A percentile compares a stretch with the other conserved stretches of the same genome.
Conservation (phyloP, 2,113 vertebrate species). For the Lagenorhynchus albirostris region DNA sequence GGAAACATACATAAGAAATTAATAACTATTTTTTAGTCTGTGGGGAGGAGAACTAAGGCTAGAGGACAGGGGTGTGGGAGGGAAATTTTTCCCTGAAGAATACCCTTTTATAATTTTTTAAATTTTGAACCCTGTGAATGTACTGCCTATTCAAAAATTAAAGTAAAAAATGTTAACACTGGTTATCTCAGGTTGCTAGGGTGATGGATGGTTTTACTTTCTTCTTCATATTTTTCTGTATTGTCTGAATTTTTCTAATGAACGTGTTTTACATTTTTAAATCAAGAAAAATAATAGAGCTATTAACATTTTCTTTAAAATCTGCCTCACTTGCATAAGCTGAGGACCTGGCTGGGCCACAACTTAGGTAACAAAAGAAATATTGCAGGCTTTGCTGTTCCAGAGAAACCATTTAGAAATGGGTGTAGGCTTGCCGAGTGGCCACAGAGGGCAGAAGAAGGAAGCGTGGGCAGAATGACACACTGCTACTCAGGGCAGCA, state of each 20-base stretch:
- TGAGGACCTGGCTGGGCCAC: not conserved
- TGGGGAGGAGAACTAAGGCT: not conserved
- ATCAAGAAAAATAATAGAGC: constrained; percentile 58
- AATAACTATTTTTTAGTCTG: constrained; percentile 17
- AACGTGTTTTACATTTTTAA: constrained; percentile 49
- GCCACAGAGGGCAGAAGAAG: not conserved
- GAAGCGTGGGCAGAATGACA: rapidly evolving
- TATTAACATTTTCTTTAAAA: constrained; percentile 45
- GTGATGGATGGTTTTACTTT: constrained; percentile 33
- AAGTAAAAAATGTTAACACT: constrained; percentile 51
- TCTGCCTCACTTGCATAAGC: not conserved
- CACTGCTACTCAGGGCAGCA: not conserved
- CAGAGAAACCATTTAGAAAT: not conserved
- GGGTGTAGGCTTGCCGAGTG: not conserved
- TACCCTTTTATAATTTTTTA: constrained; percentile 37
- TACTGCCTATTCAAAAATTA: constrained; percentile 67
- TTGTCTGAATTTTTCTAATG: constrained; percentile 51
- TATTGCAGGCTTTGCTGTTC: not conserved
- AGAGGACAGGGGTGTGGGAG: constrained; percentile 8
- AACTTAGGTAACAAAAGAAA: not conserved
- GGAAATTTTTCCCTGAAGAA: constrained; percentile 45
- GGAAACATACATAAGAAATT: constrained; percentile 26
- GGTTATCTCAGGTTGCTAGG: constrained; percentile 47
- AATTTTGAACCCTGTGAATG: constrained; percentile 55
- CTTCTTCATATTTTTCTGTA: constrained; percentile 33